Evolutionary conservation across 1,140 invertebrate species (phyloP).

Genomic region (Drosophila sechellia): DNA sequence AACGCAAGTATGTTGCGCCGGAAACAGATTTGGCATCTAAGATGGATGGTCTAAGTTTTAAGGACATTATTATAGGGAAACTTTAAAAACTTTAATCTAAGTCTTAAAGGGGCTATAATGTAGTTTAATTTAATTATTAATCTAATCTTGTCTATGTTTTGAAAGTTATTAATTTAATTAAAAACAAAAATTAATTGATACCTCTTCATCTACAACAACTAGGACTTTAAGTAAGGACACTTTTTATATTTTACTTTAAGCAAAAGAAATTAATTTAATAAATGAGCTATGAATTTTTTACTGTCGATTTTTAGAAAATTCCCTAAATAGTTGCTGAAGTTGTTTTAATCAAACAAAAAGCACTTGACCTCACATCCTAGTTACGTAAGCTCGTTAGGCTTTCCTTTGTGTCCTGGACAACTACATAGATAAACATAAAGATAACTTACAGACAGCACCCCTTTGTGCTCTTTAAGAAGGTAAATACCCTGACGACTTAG

Average conservation of each 20-base stretch:
- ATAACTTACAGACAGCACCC: background rate
- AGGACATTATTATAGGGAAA: background rate
- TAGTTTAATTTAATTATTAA: too few species aligned
- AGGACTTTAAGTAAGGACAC: too few species aligned
- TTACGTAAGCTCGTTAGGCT: background rate
- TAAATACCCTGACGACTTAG: background rate
- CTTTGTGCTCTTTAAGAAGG: background rate
- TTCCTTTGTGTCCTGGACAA: background rate
- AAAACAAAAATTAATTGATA: too few species aligned
- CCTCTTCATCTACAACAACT: too few species aligned
- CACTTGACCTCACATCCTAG: background rate
- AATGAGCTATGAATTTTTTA: background rate
- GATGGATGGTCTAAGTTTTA: background rate
- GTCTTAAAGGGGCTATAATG: too few species aligned
- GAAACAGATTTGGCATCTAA: background rate
- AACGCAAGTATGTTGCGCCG: slow-evolving; percentile 13
- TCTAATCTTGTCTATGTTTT: too few species aligned
- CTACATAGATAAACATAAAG: background rate
- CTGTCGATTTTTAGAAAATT: too few species aligned
- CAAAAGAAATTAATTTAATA: too few species aligned
- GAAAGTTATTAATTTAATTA: too few species aligned
- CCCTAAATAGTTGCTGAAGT: too few species aligned
- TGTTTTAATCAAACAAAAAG: background rate
- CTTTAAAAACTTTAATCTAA: too few species aligned
- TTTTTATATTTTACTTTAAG: too few species aligned